Evolutionary conservation across 2,113 vertebrate genomes (phyloP).

Genomic region (Phylloscopus whistleri): DNA sequence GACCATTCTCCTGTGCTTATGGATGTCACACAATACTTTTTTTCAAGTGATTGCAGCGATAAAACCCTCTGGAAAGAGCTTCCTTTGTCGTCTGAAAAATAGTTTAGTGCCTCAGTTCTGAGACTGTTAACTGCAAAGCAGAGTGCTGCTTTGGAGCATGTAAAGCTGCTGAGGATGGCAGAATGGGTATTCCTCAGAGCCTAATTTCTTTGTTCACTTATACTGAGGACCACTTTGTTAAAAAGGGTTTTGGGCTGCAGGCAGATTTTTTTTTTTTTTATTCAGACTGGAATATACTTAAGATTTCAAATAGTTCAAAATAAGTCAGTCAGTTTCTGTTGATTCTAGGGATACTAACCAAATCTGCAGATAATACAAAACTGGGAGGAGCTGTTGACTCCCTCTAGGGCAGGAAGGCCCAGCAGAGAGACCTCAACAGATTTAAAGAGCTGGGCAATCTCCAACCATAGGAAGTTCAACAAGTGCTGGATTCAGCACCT

Average conservation of each 20-base stretch:
- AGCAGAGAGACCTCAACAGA: neutral
- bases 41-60: neutral
- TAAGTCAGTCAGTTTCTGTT: neutral
- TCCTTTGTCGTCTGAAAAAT: neutral
- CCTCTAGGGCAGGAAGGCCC: too few relatives aligned
- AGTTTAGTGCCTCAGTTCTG: neutral
- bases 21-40: neutral
- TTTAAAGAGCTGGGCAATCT: neutral
- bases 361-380: rapidly evolving
- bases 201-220: neutral
- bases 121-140: neutral
- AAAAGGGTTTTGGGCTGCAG: neutral
- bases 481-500: neutral
- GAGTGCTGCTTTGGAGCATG: neutral
- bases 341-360: neutral
- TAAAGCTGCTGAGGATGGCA: neutral
- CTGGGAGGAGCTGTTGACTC: neutral
- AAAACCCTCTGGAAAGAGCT: neutral
- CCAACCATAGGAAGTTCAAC: neutral
- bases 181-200: neutral
- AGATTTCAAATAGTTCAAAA: neutral
- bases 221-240: neutral
- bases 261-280: neutral
- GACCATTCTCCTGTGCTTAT: neutral
- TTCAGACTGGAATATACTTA: neutral